Conservation (phyloP, 2,888 invertebrate genomes). For the Clitarchus hookeri region DNA sequence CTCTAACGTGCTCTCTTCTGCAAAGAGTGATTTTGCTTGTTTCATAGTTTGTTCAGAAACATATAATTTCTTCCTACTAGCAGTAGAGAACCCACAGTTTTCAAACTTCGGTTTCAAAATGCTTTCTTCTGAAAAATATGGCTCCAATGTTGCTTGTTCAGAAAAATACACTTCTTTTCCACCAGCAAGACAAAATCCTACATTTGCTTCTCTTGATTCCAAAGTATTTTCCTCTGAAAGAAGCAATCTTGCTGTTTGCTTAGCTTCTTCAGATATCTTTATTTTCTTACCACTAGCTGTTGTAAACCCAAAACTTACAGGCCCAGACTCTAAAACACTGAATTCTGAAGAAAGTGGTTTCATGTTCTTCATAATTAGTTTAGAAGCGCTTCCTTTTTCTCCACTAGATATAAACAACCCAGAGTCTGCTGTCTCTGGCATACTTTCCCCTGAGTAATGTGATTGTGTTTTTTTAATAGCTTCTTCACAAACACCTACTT, state of each 20-base stretch:
- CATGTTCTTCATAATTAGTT: background rate
- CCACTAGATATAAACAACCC: too few relatives aligned
- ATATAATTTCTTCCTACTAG: background rate
- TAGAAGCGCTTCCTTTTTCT: background rate
- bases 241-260: background rate
- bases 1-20: conserved; percentile 43
- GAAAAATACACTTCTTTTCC: background rate
- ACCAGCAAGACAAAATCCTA: background rate
- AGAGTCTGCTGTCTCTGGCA: too few relatives aligned
- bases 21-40: conserved; percentile 48
- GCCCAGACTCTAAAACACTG: background rate
- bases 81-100: background rate
- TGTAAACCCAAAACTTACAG: conserved; percentile 10
- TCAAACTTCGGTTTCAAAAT: background rate
- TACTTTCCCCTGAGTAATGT: conserved; percentile 48
- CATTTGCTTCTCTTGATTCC: background rate
- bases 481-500: conserved; percentile 51
- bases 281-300: conserved; percentile 50
- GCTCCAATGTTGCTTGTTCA: background rate
- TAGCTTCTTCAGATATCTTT: background rate
- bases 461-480: conserved; percentile 50
- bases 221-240: background rate
- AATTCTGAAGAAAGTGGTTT: background rate
- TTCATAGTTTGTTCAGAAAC: background rate
- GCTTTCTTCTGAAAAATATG: background rate